Conservation (phyloP, 2,113 vertebrate species). For the Amphiprion ocellaris region DNA sequence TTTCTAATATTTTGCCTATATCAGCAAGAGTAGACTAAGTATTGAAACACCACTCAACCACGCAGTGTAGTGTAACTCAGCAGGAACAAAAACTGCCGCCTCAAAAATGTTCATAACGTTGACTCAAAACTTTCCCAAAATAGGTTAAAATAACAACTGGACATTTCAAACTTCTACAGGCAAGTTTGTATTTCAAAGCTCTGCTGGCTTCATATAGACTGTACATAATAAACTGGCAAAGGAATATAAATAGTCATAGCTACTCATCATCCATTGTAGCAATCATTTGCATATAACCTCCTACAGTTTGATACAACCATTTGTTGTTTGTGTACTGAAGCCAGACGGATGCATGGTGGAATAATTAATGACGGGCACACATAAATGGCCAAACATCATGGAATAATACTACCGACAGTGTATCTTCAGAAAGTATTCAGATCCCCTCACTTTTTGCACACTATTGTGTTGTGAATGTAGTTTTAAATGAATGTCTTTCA, state of each 20-base stretch:
- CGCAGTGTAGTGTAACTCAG: background rate
- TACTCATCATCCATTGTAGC: constrained; percentile 6
- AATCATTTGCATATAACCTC: constrained; percentile 29
- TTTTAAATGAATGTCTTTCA: too few relatives aligned
- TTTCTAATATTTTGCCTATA: too few relatives aligned
- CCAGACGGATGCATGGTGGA: constrained; percentile 28
- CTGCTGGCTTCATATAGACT: background rate
- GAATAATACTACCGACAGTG: background rate
- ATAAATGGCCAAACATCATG: background rate
- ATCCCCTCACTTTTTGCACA: too few relatives aligned
- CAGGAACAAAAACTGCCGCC: background rate
- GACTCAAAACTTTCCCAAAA: too few relatives aligned
- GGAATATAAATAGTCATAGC: background rate
- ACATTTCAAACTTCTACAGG: background rate
- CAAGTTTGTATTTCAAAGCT: background rate
- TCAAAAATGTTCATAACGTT: too few relatives aligned
- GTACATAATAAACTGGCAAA: constrained; percentile 1
- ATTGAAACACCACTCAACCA: background rate
- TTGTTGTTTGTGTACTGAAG: constrained; percentile 23
- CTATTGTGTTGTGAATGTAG: too few relatives aligned
- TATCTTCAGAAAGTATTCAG: background rate
- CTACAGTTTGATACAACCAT: constrained; percentile 32
- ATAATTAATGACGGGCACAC: background rate
- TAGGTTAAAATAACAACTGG: background rate
- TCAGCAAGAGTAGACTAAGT: background rate